These are phyloP conservation scores for Hyperoplus lanceolatus DNA, from an alignment of 2,797 vertebrate species.

Conservation along the genomic window DNA sequence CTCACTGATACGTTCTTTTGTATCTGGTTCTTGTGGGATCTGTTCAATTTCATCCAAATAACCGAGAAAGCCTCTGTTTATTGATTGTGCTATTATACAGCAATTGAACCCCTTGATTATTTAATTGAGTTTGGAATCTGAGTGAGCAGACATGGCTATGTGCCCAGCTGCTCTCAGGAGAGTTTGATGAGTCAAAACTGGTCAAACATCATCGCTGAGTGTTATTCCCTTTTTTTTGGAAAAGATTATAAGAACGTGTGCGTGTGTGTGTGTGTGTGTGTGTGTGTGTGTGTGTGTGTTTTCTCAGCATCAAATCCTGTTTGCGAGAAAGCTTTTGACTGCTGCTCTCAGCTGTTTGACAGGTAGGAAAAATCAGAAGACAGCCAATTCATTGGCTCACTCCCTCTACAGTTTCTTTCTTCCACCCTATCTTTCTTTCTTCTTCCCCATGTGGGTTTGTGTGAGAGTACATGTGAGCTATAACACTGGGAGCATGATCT, in stretches of 20 bases:
- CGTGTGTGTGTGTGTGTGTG: too few relatives aligned
- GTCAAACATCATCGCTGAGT: conserved; percentile 50
- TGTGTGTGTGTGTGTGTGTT: conserved; percentile 13
- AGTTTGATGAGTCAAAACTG: conserved; percentile 67
- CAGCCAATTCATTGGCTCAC: conserved; percentile 65
- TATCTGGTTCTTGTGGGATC: conserved; percentile 51
- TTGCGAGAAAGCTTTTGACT: conserved; percentile 35
- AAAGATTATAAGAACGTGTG: conserved; percentile 38
- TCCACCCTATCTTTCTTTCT: conserved; percentile 17
- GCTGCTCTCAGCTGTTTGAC: conserved; percentile 41
- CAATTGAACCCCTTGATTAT: conserved; percentile 70
- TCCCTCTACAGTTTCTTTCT: conserved; percentile 59
- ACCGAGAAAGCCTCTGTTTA: conserved; percentile 57
- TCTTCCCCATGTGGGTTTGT: conserved; percentile 30
- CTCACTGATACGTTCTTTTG: conserved; percentile 39
- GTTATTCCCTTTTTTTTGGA: conserved; percentile 40
- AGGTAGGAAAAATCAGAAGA: conserved; percentile 62
- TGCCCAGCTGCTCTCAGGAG: conserved; percentile 52
- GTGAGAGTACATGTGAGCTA: conserved; percentile 57
- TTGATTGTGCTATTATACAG: conserved; percentile 66
- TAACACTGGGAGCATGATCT: conserved; percentile 34
- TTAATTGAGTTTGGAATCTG: conserved; percentile 68
- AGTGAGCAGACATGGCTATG: conserved; percentile 51
- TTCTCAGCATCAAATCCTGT: conserved; percentile 34
- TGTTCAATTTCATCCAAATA: conserved; percentile 61